Evolutionary conservation across 92 coral and sea anemone species (phyloP).

Genomic region (Muricea muricata): DNA sequence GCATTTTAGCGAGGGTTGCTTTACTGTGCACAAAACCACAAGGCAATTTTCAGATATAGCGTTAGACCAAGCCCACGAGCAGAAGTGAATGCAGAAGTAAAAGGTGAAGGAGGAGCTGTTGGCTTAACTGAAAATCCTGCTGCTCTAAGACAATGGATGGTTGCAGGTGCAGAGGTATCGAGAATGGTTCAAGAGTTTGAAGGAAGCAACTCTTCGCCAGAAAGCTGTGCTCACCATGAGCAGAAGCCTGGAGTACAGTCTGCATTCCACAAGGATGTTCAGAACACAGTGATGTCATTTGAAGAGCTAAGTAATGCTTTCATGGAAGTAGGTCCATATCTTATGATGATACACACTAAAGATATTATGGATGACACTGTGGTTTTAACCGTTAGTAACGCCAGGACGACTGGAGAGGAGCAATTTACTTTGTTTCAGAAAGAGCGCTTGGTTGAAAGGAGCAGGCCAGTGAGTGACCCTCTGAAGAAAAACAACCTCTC

Average conservation of each 20-base stretch:
- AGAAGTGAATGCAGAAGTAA: constrained; percentile 68
- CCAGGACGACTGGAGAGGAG: constrained; percentile 51
- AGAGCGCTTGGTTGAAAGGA: constrained; percentile 47
- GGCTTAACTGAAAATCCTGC: constrained; percentile 71
- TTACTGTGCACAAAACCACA: constrained; percentile 49
- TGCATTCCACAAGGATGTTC: constrained; percentile 56
- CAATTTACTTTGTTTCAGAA: constrained; percentile 44
- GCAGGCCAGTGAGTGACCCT: constrained; percentile 60
- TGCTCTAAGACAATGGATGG: constrained; percentile 72
- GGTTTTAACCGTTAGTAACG: constrained; percentile 45
- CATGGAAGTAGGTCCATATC: constrained; percentile 52
- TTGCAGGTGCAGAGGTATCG: constrained; percentile 72
- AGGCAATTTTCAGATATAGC: constrained; percentile 57
- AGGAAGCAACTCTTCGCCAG: constrained; percentile 49
- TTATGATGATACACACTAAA: constrained; percentile 61
- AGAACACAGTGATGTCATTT: constrained; percentile 32
- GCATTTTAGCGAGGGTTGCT: background rate
- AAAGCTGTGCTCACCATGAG: constrained; percentile 38
- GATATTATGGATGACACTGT: constrained; percentile 52
- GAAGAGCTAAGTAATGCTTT: constrained; percentile 69
- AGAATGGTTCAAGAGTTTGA: constrained; percentile 71
- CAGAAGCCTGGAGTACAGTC: constrained; percentile 43
- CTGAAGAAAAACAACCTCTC: constrained; percentile 60
- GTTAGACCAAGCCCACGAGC: constrained; percentile 75
- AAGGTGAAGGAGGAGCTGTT: constrained; percentile 72